Conservation (phyloP, 2,797 vertebrate genomes). For the Lemur catta region DNA sequence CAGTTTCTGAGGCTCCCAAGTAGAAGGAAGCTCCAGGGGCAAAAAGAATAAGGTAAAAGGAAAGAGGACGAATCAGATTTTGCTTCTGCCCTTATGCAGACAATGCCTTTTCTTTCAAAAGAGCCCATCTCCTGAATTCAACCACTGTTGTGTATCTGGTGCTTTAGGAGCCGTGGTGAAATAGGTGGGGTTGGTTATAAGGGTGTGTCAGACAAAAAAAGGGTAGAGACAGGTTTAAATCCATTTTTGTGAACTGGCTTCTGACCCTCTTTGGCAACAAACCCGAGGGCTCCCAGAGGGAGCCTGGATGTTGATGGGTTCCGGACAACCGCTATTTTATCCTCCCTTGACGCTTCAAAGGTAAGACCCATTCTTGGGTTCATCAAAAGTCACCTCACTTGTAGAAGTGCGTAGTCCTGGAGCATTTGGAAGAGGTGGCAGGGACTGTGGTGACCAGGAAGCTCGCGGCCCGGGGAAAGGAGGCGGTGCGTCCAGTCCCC, state of each 20-base stretch:
- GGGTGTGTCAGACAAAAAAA: neutral
- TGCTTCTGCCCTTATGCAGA: neutral
- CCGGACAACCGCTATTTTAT: neutral
- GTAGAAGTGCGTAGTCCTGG: neutral
- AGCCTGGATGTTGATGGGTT: neutral
- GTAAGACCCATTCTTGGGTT: neutral
- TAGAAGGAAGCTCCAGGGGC: neutral
- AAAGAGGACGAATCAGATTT: neutral
- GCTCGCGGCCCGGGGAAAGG: neutral
- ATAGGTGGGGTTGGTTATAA: neutral
- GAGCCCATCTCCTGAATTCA: neutral
- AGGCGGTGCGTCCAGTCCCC: neutral
- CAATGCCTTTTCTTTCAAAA: neutral
- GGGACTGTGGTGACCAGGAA: neutral
- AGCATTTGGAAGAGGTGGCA: neutral
- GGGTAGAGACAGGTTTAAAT: neutral
- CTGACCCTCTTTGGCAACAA: neutral
- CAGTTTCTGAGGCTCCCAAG: neutral
- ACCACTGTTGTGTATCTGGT: neutral
- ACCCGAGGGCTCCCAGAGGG: neutral
- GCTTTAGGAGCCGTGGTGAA: neutral
- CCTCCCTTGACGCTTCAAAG: neutral
- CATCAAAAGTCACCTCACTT: neutral
- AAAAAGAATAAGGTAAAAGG: neutral
- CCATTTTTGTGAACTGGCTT: neutral